These are phyloP conservation scores for Borostomias antarcticus DNA, from an alignment of 2,797 vertebrate species.

Conservation along the genomic window DNA sequence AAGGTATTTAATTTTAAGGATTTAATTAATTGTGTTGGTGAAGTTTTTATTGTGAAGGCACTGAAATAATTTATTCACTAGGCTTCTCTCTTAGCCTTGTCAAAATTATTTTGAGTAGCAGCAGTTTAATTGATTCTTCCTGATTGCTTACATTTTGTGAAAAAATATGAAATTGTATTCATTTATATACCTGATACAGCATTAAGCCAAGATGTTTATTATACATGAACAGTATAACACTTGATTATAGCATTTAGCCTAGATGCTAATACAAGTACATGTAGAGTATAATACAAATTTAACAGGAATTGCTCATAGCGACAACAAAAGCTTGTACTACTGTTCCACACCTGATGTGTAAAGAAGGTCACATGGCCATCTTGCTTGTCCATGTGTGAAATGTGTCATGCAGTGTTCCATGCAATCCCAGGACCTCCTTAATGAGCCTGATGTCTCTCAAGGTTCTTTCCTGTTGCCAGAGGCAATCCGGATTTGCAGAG, in stretches of 20 bases:
- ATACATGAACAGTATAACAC: background rate
- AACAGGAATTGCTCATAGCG: background rate
- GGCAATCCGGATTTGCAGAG: background rate
- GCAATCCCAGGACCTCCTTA: background rate
- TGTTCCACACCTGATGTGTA: background rate
- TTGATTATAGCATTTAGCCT: background rate
- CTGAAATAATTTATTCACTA: background rate
- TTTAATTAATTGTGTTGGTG: constrained; percentile 1
- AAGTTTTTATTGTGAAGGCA: background rate
- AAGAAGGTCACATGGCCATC: constrained; percentile 24
- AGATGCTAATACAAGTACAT: background rate
- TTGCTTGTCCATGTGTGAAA: constrained; percentile 42
- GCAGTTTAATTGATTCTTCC: background rate
- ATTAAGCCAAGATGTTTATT: too few relatives aligned
- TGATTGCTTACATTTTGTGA: background rate
- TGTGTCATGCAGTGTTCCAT: constrained; percentile 4
- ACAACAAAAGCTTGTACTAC: background rate
- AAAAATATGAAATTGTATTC: too few relatives aligned
- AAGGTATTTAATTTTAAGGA: background rate
- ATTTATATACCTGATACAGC: too few relatives aligned
- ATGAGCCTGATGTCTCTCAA: constrained; percentile 8
- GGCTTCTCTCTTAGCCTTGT: background rate
- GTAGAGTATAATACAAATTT: background rate
- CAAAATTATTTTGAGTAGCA: background rate
- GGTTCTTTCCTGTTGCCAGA: constrained; percentile 12